Evolutionary conservation across 2,888 invertebrate genomes (phyloP).

Genomic region (Tetragonula carbonaria): DNA sequence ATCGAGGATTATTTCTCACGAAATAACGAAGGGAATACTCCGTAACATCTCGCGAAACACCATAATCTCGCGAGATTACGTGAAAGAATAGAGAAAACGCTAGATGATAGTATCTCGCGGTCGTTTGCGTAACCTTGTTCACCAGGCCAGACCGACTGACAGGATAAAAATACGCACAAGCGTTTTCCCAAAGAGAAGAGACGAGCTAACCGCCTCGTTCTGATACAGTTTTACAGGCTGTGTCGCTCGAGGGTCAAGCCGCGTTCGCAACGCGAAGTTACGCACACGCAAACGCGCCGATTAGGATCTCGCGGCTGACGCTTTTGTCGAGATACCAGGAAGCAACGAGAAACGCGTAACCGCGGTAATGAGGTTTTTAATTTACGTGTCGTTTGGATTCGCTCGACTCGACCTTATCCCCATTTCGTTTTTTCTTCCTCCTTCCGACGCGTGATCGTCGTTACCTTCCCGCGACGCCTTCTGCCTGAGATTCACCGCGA

Average conservation of each 20-base stretch:
- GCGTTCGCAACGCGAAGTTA: slow-evolving; percentile 64
- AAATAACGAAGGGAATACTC: background rate
- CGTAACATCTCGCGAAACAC: background rate
- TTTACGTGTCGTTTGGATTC: slow-evolving; percentile 20
- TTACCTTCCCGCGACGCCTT: too few species aligned
- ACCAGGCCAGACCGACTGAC: slow-evolving; percentile 28
- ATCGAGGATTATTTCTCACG: too few species aligned
- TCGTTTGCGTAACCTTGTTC: slow-evolving; percentile 61
- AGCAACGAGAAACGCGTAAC: slow-evolving; percentile 12
- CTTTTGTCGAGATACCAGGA: slow-evolving; percentile 16
- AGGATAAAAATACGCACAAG: slow-evolving; percentile 66
- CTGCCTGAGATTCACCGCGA: too few species aligned
- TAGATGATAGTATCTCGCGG: slow-evolving; percentile 56
- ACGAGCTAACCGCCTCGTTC: slow-evolving; percentile 41
- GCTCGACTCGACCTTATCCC: background rate
- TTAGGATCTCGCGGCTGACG: slow-evolving; percentile 41
- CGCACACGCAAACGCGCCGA: slow-evolving; percentile 52
- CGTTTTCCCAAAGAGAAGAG: background rate
- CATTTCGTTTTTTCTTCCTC: background rate
- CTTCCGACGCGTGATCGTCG: background rate
- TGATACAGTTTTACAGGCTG: slow-evolving; percentile 66
- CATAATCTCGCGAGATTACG: slow-evolving; percentile 67
- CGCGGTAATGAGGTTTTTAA: slow-evolving; percentile 32
- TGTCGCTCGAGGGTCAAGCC: slow-evolving; percentile 51
- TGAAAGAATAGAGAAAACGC: slow-evolving; percentile 66